Conservation (phyloP, 2,797 vertebrate genomes). For the Eleutherodactylus coqui region DNA sequence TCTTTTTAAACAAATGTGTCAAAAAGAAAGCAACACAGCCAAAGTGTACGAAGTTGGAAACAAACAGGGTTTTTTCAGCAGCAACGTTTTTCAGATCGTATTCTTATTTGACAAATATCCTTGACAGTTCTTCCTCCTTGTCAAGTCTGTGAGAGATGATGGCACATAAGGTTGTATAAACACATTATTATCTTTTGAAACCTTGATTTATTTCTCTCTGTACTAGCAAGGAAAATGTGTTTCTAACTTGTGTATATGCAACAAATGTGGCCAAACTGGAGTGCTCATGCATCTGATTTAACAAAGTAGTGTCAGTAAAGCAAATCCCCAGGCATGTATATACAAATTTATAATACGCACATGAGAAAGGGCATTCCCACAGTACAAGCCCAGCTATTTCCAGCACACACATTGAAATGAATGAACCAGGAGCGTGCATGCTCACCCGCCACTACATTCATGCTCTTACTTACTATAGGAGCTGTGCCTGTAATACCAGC, state of each 20-base stretch:
- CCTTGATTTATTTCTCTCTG: conserved; percentile 47
- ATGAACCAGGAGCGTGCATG: no score
- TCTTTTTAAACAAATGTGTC: background rate
- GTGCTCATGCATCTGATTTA: conserved; percentile 2
- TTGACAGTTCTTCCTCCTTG: conserved; percentile 49
- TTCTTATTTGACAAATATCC: conserved; percentile 39
- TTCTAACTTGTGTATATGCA: conserved; percentile 8
- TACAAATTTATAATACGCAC: background rate
- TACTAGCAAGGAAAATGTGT: conserved; percentile 41
- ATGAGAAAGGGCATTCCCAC: no score
- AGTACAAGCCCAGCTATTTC: no score
- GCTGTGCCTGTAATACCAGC: no score
- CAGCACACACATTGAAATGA: no score
- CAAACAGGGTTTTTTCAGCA: background rate
- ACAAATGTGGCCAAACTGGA: conserved; percentile 49
- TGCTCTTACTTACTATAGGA: no score
- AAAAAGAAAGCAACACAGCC: background rate
- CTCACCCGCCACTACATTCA: no score
- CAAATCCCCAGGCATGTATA: background rate
- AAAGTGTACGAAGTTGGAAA: background rate
- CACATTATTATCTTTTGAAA: conserved; percentile 44
- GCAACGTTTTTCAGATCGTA: background rate
- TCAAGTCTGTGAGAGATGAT: conserved; percentile 54
- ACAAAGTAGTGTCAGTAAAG: background rate
- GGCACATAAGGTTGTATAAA: conserved; percentile 53